phyloP scores from a whole-genome alignment of 1,140 invertebrate genomes.

The Drosophila ogumai region DNA sequence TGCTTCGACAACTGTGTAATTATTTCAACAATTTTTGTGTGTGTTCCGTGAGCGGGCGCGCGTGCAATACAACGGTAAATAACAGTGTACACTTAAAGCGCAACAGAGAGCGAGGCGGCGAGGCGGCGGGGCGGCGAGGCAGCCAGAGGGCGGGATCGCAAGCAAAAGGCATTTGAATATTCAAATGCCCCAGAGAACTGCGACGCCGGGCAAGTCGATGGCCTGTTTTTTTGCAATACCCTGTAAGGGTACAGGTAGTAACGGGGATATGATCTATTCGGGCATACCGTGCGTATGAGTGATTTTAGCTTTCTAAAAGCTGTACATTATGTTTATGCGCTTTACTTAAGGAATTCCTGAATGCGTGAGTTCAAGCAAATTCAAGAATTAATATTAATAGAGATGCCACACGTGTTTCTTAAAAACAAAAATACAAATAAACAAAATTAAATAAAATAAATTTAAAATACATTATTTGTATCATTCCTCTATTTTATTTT shows the following conservation, averaged over 20 bases:
- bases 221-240: constrained; percentile 34
- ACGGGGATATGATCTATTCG: background rate
- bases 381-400: no score
- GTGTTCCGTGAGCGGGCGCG: constrained; percentile 44
- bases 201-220: constrained; percentile 37
- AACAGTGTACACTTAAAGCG: constrained; percentile 77
- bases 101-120: constrained; percentile 35
- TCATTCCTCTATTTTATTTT: no score
- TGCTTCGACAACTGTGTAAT: constrained; percentile 73
- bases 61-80: constrained; percentile 82
- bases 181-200: constrained; percentile 75
- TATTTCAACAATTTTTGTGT: constrained; percentile 76
- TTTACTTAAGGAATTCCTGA: no score
- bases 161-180: constrained; percentile 72
- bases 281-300: constrained; percentile 1
- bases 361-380: no score
- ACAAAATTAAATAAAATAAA: no score
- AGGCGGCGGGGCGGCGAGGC: constrained; percentile 31
- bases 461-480: no score
- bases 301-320: no score
- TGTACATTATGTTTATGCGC: no score
- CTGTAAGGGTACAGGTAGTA: background rate
- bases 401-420: no score
- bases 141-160: constrained; percentile 16
- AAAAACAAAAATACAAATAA: no score